A percentile compares a stretch with the other conserved stretches of the same genome.
Evolutionary conservation across 2,888 invertebrate genomes (phyloP).

Genomic region (Caenorhabditis sinica): DNA sequence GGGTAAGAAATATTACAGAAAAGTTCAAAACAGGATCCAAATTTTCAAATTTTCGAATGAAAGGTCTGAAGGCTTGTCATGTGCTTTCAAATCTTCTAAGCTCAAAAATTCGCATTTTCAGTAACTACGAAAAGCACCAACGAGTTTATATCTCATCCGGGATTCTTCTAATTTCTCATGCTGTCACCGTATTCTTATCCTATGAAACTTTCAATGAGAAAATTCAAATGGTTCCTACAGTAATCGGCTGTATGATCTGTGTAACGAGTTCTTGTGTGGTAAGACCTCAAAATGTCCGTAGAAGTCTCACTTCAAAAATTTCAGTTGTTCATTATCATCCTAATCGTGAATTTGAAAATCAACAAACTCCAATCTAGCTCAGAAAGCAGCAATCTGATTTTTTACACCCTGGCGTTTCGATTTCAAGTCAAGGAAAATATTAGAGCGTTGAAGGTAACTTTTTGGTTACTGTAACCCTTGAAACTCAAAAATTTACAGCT

Average conservation of each 20-base stretch:
- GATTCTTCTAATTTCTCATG: constrained; percentile 24
- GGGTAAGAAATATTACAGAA: constrained; percentile 33
- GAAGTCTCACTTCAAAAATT: not conserved
- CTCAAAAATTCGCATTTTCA: not conserved
- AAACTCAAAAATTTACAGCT: constrained; percentile 26
- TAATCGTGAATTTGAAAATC: constrained; percentile 46
- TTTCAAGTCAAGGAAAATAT: constrained; percentile 62
- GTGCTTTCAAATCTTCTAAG: not conserved
- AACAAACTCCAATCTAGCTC: constrained; percentile 3
- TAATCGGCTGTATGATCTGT: constrained; percentile 32
- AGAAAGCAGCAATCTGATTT: not conserved
- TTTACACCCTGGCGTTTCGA: constrained; percentile 48
- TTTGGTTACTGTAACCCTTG: not conserved
- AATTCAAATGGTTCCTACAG: constrained; percentile 15
- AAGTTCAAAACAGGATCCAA: no score
- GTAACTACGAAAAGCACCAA: constrained; percentile 44
- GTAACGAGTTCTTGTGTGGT: constrained; percentile 30
- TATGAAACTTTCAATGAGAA: constrained; percentile 16
- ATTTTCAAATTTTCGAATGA: not conserved
- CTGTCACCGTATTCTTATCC: not conserved
- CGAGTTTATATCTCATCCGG: constrained; percentile 23
- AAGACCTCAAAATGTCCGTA: not conserved
- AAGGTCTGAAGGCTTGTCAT: no score
- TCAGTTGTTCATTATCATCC: constrained; percentile 29
- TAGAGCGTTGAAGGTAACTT: constrained; percentile 41